phyloP scores from a whole-genome alignment of 2,113 vertebrate species.

The Muntiacus reevesi region DNA sequence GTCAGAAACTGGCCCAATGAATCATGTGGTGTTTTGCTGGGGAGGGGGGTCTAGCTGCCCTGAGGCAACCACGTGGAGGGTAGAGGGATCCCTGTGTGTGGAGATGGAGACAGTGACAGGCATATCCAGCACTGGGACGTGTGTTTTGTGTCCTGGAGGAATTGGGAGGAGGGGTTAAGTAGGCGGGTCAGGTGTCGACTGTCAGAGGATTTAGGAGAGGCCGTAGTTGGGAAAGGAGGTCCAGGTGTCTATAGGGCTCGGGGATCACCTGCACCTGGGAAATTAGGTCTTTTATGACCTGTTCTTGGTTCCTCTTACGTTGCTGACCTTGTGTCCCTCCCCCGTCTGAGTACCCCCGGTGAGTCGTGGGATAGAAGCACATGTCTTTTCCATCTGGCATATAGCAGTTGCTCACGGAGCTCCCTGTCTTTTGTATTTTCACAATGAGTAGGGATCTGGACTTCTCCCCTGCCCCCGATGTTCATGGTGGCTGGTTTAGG shows the following conservation, averaged over 20 bases:
- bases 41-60: not conserved
- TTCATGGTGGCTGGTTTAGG: not conserved
- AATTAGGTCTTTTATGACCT: not conserved
- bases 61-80: not conserved
- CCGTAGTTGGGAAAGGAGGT: not conserved
- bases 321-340: not conserved
- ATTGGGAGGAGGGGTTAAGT: not conserved
- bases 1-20: not conserved
- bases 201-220: not conserved
- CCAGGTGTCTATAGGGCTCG: not conserved
- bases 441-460: not conserved
- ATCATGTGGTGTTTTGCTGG: not conserved
- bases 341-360: not conserved
- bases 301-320: not conserved
- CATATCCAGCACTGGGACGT: not conserved
- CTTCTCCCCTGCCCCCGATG: accelerated
- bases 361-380: not conserved
- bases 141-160: not conserved
- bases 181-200: not conserved
- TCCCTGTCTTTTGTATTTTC: not conserved
- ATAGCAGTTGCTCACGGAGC: not conserved
- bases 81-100: not conserved
- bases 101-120: not conserved
- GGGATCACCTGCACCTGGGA: not conserved
- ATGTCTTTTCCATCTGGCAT: not conserved